Evolutionary conservation across 2,797 vertebrate genomes (phyloP), one percentile per base, ranked within the genome.

Genomic region (Huso huso): DNA sequence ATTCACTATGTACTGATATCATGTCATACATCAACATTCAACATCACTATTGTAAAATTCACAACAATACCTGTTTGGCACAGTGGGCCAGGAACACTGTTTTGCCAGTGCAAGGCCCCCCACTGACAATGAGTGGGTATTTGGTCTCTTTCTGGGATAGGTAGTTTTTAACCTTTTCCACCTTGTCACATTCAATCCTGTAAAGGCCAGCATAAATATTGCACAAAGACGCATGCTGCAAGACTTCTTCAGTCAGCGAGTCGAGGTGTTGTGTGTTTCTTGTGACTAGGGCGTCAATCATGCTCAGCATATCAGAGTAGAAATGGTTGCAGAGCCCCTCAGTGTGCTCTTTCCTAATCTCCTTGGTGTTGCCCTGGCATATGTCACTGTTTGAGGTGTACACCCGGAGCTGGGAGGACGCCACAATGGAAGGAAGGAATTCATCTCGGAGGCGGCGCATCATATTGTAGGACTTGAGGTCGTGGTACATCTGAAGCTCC

Each of bases 71-170:
- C 82, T 88, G 83, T 65, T 72, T 79, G 75, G 86, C 79, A 71
- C 89, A 91, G 68, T 87, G 82, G 51, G 90, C 88, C 53, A 92
- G 68, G 65, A 92, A 77, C 23, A 91, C 86, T 0, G 85, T 88
- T 73, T 92, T 92, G 48, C 91, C 91, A 37, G 84, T 82, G 77
- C 88, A 89, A 0, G 87, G 84, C 0, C 83, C 83, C 83, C 91
- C 91, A 48, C 67, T 75, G 48, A 92, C 78, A 72, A 92, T 73
- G 49, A 92, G 76, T 1, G 87, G 89, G 64, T 71, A 18, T 67
- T 67, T 77, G 8, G 73, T 75, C 50, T 81, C 71, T 0, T 72
- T 74, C 66, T 82, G 79, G 61, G 75, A 51, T 62, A 93, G 70
- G 74, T 88, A 91, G 3, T 70, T 73, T 81, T 71, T 82, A 68